A percentile compares a stretch with the other conserved stretches of the same genome.
Conservation (phyloP, 37 sponge, comb jelly and placozoan genomes). For the Halichondria panicea region DNA sequence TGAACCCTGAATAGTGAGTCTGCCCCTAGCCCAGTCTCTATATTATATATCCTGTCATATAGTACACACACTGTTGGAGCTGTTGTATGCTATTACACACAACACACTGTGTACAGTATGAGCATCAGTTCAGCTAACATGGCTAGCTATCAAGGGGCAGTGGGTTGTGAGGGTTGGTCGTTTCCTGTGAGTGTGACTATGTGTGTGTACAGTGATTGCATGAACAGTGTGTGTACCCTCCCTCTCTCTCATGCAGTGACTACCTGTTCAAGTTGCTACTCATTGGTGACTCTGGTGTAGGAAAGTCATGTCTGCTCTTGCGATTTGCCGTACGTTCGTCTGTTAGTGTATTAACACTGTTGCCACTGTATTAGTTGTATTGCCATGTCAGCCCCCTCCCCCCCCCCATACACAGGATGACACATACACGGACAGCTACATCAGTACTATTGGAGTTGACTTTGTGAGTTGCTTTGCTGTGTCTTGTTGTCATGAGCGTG, state of each 20-base stretch:
- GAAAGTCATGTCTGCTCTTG: slow-evolving; percentile 96
- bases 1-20: slow-evolving; percentile 93
- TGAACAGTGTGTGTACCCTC: too few species aligned
- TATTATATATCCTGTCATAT: too few species aligned
- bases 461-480: slow-evolving; percentile 81
- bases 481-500: neutral
- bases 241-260: slow-evolving; percentile 81
- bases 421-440: slow-evolving; percentile 97
- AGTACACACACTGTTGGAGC: neutral
- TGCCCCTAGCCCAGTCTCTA: too few species aligned
- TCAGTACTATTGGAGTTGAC: slow-evolving; percentile 99
- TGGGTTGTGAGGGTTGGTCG: neutral
- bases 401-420: slow-evolving; percentile 87
- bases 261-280: slow-evolving; percentile 96
- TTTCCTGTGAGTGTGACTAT: neutral
- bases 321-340: slow-evolving; percentile 88
- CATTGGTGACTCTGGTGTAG: slow-evolving; percentile 99
- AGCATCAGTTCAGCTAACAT: neutral
- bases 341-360: neutral
- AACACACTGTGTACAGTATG: neutral
- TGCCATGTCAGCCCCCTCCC: neutral
- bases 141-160: neutral
- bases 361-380: neutral
- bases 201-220: neutral
- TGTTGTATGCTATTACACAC: neutral